Percentiles rank a stretch among this genome's conserved stretches.
These are phyloP conservation scores for Brachionus asplanchnoidis DNA, from an alignment of 1,140 invertebrate species.

Conservation along the genomic window DNA sequence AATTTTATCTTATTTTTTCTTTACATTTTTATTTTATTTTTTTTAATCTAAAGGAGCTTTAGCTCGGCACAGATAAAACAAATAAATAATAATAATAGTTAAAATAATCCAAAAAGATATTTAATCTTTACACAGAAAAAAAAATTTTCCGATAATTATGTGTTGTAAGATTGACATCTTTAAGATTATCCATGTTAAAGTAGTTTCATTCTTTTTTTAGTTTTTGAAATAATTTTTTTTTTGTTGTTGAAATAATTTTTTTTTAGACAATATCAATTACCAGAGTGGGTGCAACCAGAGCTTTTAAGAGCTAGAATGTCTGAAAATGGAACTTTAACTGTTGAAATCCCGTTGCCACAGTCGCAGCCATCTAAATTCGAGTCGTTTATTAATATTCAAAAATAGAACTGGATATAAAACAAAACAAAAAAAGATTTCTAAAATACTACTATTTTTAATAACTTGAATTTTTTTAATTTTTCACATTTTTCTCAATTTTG, in stretches of 20 bases:
- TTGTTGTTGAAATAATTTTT: neutral
- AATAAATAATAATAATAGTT: too few relatives aligned
- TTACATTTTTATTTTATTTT: too few relatives aligned
- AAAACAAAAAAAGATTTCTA: neutral
- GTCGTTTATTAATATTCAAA: conserved; percentile 24
- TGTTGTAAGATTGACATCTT: too few relatives aligned
- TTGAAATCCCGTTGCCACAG: conserved; percentile 41
- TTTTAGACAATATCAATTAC: conserved; percentile 14
- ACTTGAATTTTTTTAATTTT: neutral
- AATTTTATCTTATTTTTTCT: too few relatives aligned
- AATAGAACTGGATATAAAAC: neutral
- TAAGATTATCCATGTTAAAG: too few relatives aligned
- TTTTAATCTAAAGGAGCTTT: too few relatives aligned
- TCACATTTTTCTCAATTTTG: neutral
- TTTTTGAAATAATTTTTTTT: neutral
- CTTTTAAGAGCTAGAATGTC: conserved; percentile 38
- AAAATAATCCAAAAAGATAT: too few relatives aligned
- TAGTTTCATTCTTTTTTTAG: too few relatives aligned
- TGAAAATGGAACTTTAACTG: conserved; percentile 41
- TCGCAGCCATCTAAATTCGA: neutral
- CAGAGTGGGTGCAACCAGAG: conserved; percentile 27
- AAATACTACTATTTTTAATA: neutral
- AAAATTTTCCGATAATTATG: too few relatives aligned
- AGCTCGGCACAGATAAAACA: too few relatives aligned
- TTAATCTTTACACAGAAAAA: too few relatives aligned